Base-by-base conservation (phyloP, 2,797 vertebrate species). In the Ctenochaetus hawaiiensis region DNA sequence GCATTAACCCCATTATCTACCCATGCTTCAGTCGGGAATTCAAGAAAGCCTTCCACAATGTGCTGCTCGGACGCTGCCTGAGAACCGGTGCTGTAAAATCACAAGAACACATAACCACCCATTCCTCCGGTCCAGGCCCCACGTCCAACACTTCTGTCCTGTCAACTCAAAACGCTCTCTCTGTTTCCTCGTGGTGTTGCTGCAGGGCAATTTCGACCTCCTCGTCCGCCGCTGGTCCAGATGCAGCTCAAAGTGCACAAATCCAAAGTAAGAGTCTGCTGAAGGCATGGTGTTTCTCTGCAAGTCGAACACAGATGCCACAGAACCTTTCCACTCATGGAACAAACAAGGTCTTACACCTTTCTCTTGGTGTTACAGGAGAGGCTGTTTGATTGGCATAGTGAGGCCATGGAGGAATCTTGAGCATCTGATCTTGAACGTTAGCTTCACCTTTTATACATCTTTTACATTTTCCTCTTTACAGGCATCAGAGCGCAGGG, bases 1-100 rank as follows among this genome's bases (percentile, higher is more conserved):
- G 98, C 93, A 97, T 99, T 84, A 99, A 99, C 90, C 98, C 98
- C 57, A 95, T 99, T 57, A 99, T 99, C 92, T 99, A 99, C 86
- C 97, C 97, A 0, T 99, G 97, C 91, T 99, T 97, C 61, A 98
- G 98, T 84, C 96, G 95, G 83, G 98, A 99, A 94, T 99, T 98
- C 87, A 97, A 98, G 92, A 98, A 94, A 87, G 98, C 98, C 0
- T 99, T 99, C 93, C 94, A 96, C 80, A 97, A 97, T 0, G 94
- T 99, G 72, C 94, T 99, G 52, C 94, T 67, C 14, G 93, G 94
- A 0, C 96, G 90, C 80, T 99, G 97, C 91, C 93, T 96, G 22
- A 92, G 84, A 51, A 89, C 91, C 48, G 94, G 88, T 18, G 92
- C 82, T 48, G 37, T 72, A 49, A 82, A 86, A 85, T 83, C 1